Evolutionary conservation across 2,797 vertebrate genomes (phyloP), one percentile per base, ranked within the genome.

Genomic region (Austrolebias charrua): DNA sequence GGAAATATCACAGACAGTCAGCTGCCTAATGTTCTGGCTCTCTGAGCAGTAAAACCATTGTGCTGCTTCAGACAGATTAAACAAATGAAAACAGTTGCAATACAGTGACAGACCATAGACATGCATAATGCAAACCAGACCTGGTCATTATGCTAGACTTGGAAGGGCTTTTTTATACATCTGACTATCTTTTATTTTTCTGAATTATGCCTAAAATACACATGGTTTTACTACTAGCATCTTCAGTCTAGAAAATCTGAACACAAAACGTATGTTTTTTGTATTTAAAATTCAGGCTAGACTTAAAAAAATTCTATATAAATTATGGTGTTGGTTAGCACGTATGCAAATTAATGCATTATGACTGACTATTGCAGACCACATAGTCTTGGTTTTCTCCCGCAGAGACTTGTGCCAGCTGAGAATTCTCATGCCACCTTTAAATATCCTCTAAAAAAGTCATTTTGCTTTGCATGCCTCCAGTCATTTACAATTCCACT

Each of bases 361-460:
- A 29, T 42, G 51, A 18, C 63, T 81, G 65, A 58, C 40, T 69
- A 67, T 78, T 62, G 54, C 44, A 47, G 18, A 49, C 18, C 49
- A 78, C 35, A 60, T 68, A 73, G 79, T 71, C 45, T 61, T 33
- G 50, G 59, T 69, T 74, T 73, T 73, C 40, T 35, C 61, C 71
- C 60, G 47, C 50, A 65, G 45, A 20, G 46, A 24, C 48, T 15
- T 46, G 42, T 51, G 77, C 81, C 84, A 75, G 64, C 43, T 29
- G 51, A 85, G 69, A 86, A 77, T 90, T 91, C 87, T 76, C 87
- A 90, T 69, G 71, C 73, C 12, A 58, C 83, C 86, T 89, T 87
- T 82, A 92, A 91, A 92, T 92, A 92, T 82, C 83, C 58, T 24
- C 3, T 8, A 49, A 63, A 76, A n/a, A 76, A 53, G 51, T 29